Percentiles rank a stretch among this genome's conserved stretches.
phyloP scores from a whole-genome alignment of 2,888 invertebrate genomes.

The Agonum fuliginosum region DNA sequence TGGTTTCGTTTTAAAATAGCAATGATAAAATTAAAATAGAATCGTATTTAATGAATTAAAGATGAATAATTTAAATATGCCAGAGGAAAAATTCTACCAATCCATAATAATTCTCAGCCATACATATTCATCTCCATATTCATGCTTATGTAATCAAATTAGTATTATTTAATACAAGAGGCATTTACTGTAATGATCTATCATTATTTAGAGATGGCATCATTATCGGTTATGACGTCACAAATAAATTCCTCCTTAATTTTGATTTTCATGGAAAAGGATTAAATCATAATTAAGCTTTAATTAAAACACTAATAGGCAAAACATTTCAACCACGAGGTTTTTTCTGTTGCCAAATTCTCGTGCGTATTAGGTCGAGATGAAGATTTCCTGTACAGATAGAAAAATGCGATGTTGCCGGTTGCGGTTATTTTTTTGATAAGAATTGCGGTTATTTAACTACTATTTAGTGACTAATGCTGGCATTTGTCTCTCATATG shows the following conservation, averaged over 20 bases:
- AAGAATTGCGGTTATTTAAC: not conserved
- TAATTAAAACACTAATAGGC: not conserved
- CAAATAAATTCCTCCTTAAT: not conserved
- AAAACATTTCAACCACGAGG: not conserved
- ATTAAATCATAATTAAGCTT: not conserved
- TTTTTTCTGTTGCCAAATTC: not conserved
- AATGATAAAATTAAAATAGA: no score
- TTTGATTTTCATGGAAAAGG: not conserved
- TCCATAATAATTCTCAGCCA: not conserved
- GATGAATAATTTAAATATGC: not conserved
- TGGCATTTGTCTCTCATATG: no score
- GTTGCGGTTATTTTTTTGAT: not conserved
- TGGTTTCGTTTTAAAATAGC: no score
- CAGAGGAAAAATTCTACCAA: not conserved
- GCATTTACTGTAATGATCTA: conserved; percentile 13
- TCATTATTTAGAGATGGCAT: conserved; percentile 12
- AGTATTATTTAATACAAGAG: conserved; percentile 20
- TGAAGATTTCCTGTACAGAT: not conserved
- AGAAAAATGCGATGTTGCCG: not conserved
- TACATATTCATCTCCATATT: not conserved
- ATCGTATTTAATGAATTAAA: no score
- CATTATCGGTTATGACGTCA: not conserved
- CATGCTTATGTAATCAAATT: conserved; percentile 20
- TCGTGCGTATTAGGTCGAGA: not conserved
- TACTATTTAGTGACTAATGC: not conserved